Percentiles rank a stretch among this genome's conserved stretches.
These are phyloP conservation scores for Epirrhoe tristata DNA, from an alignment of 2,888 invertebrate genomes.

Conservation along the genomic window DNA sequence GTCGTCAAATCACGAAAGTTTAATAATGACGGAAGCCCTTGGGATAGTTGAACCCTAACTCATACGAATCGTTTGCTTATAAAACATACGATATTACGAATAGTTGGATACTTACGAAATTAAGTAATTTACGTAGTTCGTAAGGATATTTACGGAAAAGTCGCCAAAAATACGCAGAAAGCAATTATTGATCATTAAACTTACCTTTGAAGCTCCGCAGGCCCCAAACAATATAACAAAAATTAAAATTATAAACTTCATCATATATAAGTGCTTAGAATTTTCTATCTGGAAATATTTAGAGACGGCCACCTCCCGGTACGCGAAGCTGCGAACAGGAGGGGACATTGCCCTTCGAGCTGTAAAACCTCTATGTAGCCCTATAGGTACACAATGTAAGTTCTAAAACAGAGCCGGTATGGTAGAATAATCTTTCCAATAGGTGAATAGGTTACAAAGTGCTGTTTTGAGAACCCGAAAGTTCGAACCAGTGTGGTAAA, in stretches of 20 bases:
- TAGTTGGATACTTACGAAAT: too few relatives aligned
- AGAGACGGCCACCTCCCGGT: slow-evolving; percentile 50
- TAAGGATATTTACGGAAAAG: too few relatives aligned
- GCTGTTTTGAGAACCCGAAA: not conserved
- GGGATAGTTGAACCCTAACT: too few relatives aligned
- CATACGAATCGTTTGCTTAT: too few relatives aligned
- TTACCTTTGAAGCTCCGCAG: slow-evolving; percentile 42
- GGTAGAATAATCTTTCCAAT: not conserved
- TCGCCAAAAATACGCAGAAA: not conserved
- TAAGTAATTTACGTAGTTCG: too few relatives aligned
- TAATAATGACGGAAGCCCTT: too few relatives aligned
- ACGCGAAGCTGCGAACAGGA: slow-evolving; percentile 60
- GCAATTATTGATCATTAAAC: slow-evolving; percentile 17
- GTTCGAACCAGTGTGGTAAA: not conserved
- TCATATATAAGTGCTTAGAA: slow-evolving; percentile 14
- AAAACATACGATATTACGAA: too few relatives aligned
- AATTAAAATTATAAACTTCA: slow-evolving; percentile 42
- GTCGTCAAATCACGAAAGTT: too few relatives aligned
- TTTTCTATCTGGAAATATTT: slow-evolving; percentile 3
- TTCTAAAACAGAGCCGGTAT: slow-evolving; percentile 36
- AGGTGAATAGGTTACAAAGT: too few relatives aligned
- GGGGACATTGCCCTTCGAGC: slow-evolving; percentile 66
- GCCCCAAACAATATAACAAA: slow-evolving; percentile 40
- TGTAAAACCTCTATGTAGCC: slow-evolving; percentile 32
- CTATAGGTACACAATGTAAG: slow-evolving; percentile 34